These are phyloP conservation scores for Lamellibrachia satsuma DNA, from an alignment of 2,888 invertebrate genomes.

Conservation along the genomic window DNA sequence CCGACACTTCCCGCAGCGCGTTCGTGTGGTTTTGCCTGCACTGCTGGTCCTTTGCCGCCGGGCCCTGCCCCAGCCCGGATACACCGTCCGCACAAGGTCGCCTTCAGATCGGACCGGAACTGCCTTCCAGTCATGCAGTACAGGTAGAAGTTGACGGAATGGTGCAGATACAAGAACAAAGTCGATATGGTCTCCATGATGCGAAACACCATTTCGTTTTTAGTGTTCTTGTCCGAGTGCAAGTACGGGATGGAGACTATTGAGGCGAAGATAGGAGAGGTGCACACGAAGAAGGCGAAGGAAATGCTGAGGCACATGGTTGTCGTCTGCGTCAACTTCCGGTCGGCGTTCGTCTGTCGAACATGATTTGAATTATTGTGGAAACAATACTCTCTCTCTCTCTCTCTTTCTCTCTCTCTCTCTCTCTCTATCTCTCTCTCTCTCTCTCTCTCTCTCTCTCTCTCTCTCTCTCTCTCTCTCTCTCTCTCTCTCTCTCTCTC, in stretches of 20 bases:
- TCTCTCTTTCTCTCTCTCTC: too few relatives aligned
- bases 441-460: too few relatives aligned
- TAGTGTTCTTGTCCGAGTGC: slow-evolving; percentile 19
- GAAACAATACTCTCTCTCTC: too few relatives aligned
- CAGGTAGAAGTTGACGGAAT: slow-evolving; percentile 42
- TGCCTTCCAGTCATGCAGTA: slow-evolving; percentile 42
- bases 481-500: too few relatives aligned
- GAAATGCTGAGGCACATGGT: slow-evolving; percentile 44
- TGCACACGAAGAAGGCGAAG: slow-evolving; percentile 41
- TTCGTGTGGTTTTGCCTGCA: too few relatives aligned
- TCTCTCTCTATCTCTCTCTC: too few relatives aligned
- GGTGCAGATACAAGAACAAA: slow-evolving; percentile 41
- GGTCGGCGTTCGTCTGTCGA: slow-evolving; percentile 9
- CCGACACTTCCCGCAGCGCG: too few relatives aligned
- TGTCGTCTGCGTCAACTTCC: slow-evolving; percentile 41
- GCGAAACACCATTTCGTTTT: slow-evolving; percentile 33
- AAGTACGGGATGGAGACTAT: slow-evolving; percentile 43
- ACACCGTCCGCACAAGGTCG: not conserved
- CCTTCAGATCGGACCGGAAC: slow-evolving; percentile 36
- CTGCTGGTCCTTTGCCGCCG: too few relatives aligned
- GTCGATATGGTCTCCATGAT: slow-evolving; percentile 40
- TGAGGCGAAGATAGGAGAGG: slow-evolving; percentile 41
- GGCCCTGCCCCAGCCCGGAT: not conserved
- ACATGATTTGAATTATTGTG: not conserved
- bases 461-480: too few relatives aligned